phyloP scores from a whole-genome alignment of 1,140 invertebrate species.

The Druon quercuslanigerum region DNA sequence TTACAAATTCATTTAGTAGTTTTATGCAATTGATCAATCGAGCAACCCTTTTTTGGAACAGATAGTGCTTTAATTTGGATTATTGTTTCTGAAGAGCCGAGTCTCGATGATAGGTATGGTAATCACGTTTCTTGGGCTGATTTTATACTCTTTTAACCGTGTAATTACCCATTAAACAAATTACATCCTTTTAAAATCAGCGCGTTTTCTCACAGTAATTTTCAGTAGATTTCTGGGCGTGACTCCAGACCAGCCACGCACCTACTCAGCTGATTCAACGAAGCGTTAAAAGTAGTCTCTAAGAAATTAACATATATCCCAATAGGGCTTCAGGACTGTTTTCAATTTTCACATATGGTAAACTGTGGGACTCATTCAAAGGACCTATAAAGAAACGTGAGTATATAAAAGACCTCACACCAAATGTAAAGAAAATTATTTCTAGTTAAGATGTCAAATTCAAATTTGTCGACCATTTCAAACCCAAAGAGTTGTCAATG shows the following conservation, averaged over 20 bases:
- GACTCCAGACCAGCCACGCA: slow-evolving; percentile 10
- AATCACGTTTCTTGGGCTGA: slow-evolving; percentile 1
- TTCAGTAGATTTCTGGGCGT: slow-evolving; percentile 22
- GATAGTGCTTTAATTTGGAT: slow-evolving; percentile 5
- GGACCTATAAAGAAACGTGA: no score
- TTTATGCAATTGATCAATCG: no score
- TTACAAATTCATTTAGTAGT: no score
- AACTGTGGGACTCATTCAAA: background rate
- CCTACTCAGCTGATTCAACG: slow-evolving; percentile 9
- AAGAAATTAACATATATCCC: background rate
- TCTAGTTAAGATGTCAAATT: no score
- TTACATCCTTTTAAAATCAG: slow-evolving; percentile 21
- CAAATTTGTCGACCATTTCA: no score
- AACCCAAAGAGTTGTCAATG: no score
- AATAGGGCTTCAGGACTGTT: background rate
- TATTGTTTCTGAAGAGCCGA: background rate
- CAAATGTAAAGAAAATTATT: no score
- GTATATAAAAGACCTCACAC: no score
- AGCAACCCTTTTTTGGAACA: background rate
- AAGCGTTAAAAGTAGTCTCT: slow-evolving; percentile 9
- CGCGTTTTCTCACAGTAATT: slow-evolving; percentile 27
- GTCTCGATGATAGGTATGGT: background rate
- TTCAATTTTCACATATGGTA: background rate
- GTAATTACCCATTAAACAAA: slow-evolving; percentile 21
- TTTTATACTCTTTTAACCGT: slow-evolving; percentile 23